Evolutionary conservation across 2,113 vertebrate genomes (phyloP).

Genomic region (Bubalus kerabau): DNA sequence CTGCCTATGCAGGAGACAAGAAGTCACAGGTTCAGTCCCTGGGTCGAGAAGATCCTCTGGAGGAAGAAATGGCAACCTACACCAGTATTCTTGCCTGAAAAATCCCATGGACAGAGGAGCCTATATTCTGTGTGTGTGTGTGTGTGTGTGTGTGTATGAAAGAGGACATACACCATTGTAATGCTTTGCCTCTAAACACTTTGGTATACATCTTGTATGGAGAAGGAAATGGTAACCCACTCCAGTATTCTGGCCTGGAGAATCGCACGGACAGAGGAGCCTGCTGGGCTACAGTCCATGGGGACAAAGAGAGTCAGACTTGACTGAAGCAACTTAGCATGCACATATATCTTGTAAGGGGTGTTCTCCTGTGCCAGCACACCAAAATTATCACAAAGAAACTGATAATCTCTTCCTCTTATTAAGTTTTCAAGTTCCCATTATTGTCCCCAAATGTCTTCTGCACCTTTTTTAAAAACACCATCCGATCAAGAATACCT

Average conservation of each 20-base stretch:
- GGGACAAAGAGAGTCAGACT: not conserved
- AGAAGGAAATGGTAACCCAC: not conserved
- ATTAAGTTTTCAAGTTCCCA: not conserved
- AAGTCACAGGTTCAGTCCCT: not conserved
- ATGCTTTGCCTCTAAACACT: not conserved
- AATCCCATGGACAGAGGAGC: not conserved
- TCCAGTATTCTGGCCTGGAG: not conserved
- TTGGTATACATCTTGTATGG: not conserved
- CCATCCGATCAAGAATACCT: not conserved
- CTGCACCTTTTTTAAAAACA: not conserved
- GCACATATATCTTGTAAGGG: not conserved
- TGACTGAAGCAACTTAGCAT: not conserved
- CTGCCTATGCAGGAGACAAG: not conserved
- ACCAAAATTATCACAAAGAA: not conserved
- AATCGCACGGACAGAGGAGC: not conserved
- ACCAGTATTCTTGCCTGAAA: not conserved
- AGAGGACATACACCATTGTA: not conserved
- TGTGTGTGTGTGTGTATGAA: not conserved
- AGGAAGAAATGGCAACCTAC: not conserved
- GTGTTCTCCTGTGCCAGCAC: not conserved
- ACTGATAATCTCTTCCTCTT: not conserved
- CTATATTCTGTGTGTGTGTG: not conserved
- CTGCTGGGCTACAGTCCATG: not conserved
- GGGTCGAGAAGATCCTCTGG: not conserved
- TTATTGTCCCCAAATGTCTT: not conserved